Base-by-base conservation (phyloP, 2,888 invertebrate species). In the Apamea crenata region DNA sequence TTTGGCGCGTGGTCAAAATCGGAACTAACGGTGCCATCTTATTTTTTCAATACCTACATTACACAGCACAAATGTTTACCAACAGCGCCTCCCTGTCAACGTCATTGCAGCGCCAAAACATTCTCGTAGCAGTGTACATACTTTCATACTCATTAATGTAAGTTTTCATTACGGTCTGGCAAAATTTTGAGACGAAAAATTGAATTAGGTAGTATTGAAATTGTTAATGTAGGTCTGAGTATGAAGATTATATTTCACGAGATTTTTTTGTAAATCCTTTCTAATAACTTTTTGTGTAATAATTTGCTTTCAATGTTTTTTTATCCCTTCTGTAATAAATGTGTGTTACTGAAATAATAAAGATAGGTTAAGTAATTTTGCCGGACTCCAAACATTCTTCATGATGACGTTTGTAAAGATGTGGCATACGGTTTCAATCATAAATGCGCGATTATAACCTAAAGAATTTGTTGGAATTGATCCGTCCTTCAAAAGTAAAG, bases 131-230 rank as follows among this genome's bases (percentile, higher is more conserved):
- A 71, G 36, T n/a, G n/a, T 36, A n/a, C 29, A 76, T 81, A 70
- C 63, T 77, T 77, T 74, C 73, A 75, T 74, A 76, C 21, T 78
- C 73, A 71, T 61, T 36, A 32, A 32, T 70, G 21, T 85, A 79
- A 61, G n/a, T 70, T 77, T 67, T 32, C 36, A 68, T 25, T 4
- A n/a, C 72, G 75, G 85, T 89, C 77, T 70, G 85, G 82, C 82
- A 84, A 82, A 82, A 72, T 79, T 53, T 82, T 40, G 8, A n/a
- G 8, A 32, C 12, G 4, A 59, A n/a, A n/a, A 8, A 5, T 50
- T 25, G 1, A 0, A 5, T 2, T 2, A 40, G 16, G 32, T 44
- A 32, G 25, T 29, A 12, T 21, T 6, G 16, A 53, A 70, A 53
- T 78, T 32, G 5, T 50, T 44, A 25, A 25, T 10, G 2, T 32